Percentiles rank a stretch among this genome's conserved stretches.
Evolutionary conservation across 2,888 invertebrate genomes (phyloP).

Genomic region (Diaphora mendica): DNA sequence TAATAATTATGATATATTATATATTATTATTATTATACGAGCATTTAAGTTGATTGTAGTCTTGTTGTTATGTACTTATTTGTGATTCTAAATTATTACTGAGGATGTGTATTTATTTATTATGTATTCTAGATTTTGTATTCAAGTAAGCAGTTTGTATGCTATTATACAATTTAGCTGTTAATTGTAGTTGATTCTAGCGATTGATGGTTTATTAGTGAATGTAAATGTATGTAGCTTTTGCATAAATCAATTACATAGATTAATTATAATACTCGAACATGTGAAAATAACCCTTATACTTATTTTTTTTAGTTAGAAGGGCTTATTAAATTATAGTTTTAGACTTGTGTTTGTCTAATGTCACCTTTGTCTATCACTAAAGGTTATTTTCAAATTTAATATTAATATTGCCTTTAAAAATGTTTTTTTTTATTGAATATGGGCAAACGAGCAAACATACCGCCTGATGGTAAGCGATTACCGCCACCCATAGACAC

Average conservation of each 20-base stretch:
- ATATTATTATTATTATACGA: too few relatives aligned
- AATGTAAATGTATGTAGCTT: slow-evolving; percentile 37
- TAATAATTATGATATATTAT: not conserved
- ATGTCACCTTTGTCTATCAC: not conserved
- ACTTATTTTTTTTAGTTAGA: not conserved
- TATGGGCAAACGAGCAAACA: too few relatives aligned
- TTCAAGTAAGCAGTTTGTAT: not conserved
- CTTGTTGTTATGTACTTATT: not conserved
- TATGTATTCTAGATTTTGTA: not conserved
- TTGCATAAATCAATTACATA: slow-evolving; percentile 32
- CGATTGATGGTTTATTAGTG: slow-evolving; percentile 26
- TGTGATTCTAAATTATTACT: slow-evolving; percentile 1
- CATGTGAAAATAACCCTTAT: not conserved
- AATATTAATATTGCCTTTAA: not conserved
- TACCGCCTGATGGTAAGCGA: too few relatives aligned
- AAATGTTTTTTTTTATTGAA: too few relatives aligned
- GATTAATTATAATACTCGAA: not conserved
- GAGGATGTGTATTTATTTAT: not conserved
- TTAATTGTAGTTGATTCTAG: slow-evolving; percentile 6
- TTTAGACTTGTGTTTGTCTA: not conserved
- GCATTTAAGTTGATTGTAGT: not conserved
- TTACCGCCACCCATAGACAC: too few relatives aligned
- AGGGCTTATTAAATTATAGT: not conserved
- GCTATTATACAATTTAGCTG: not conserved
- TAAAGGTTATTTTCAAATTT: too few relatives aligned